Base-by-base conservation (phyloP, 2,797 vertebrate species). In the Enteromius viviparus region DNA sequence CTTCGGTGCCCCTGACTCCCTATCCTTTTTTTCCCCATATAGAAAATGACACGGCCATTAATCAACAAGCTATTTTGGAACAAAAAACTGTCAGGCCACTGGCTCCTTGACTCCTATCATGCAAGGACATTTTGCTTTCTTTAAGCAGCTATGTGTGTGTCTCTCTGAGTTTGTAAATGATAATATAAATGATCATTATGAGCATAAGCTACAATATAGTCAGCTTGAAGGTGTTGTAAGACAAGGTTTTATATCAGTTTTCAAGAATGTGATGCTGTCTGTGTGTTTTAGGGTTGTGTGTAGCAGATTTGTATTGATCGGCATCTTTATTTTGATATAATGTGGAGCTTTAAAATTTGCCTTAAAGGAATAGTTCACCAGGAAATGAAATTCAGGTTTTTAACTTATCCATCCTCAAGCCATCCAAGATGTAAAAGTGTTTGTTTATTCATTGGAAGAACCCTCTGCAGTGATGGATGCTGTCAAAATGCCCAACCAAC, bases 31-130 rank as follows among this genome's bases (percentile, higher is more conserved):
- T 53, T 42, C 60, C 58, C 45, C 55, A 71, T 75, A 69, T 32
- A 75, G 79, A 75, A 78, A 82, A 81, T 77, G 79, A 75, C 82
- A 86, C 23, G 40, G 49, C 34, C 75, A 84, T 86, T 86, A 86
- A 86, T 86, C 85, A 84, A 40, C 55, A 29, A 76, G 78, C 79
- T 84, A 82, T 82, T 86, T 84, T 82, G 77, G 68, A 83, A 71
- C 65, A 53, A 68, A 70, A 83, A 83, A 65, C 55, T 51, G 71
- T 47, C 74, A 66, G 82, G 74, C 75, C 66, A 66, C 34, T 47
- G 60, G 55, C 74, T 86, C 85, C 82, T 81, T 84, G 58, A 72
- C 64, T 83, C 76, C 65, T 72, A 86, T 83, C 64, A 68, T 40
- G 19, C 81, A 86, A 86, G 82, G 85, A 72, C 85, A 58, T 68